These are phyloP conservation scores for Pteromalus puparum DNA, from an alignment of 1,140 invertebrate genomes.

Conservation along the genomic window DNA sequence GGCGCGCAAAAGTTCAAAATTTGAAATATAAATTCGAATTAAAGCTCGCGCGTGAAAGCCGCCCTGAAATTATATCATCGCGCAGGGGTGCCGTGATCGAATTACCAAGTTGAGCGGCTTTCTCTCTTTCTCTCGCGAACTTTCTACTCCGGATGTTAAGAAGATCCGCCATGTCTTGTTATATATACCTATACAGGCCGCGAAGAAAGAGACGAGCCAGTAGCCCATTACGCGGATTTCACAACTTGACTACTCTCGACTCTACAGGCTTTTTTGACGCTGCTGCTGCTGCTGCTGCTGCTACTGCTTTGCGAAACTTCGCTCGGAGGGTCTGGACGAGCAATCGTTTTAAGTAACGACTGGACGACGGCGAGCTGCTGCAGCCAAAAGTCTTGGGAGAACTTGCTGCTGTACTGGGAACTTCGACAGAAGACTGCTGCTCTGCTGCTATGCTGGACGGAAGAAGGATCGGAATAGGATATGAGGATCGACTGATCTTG, in stretches of 20 bases:
- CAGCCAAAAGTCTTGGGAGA: background rate
- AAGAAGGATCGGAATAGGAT: background rate
- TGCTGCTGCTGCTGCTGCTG: constrained; percentile 33
- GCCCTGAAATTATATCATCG: constrained; percentile 64
- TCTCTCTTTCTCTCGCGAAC: constrained; percentile 59
- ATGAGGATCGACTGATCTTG: background rate
- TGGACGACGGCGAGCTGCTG: constrained; percentile 55
- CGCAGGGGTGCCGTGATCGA: constrained; percentile 62
- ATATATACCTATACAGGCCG: constrained; percentile 13
- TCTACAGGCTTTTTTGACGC: background rate
- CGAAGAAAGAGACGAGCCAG: constrained; percentile 53
- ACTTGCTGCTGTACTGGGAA: background rate
- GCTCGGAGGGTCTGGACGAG: constrained; percentile 53
- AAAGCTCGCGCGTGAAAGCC: constrained; percentile 62
- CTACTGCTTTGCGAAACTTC: constrained; percentile 53
- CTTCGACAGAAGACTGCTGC: background rate
- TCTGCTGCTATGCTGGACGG: background rate
- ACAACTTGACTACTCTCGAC: background rate
- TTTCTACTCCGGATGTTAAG: constrained; percentile 59
- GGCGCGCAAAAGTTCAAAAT: background rate
- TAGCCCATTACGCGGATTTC: constrained; percentile 66
- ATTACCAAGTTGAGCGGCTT: constrained; percentile 71
- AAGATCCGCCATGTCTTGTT: constrained; percentile 33
- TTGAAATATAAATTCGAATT: constrained; percentile 68
- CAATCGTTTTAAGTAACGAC: constrained; percentile 67